Base-by-base conservation (phyloP, 2,888 invertebrate genomes). In the Drosophila prolongata region DNA sequence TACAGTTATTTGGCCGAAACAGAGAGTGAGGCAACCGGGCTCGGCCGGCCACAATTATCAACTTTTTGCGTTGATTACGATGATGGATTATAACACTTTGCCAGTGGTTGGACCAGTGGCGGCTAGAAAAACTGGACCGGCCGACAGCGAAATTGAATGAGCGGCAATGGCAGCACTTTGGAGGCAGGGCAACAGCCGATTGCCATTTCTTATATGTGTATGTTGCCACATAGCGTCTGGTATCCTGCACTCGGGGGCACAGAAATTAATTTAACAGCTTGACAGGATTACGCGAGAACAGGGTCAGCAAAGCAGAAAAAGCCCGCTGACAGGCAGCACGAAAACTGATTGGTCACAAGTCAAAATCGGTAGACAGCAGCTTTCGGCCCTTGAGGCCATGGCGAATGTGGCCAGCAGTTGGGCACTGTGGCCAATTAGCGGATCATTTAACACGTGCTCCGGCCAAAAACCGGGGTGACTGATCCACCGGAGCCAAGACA, bases 11-110 rank as follows among this genome's bases (percentile, higher is more conserved):
- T 88, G 87, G 80, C 79, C 80, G 69, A 87, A 71, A 66, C 65
- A 46, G 67, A 53, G 54, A 66, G n/a, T 87, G 82, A 82, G 77
- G 88, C 77, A 87, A 85, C 77, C 47, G 65, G 77, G 46, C 42
- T 37, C 14, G 49, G 35, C n/a, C 55, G 30, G 53, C 57, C 71
- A 79, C 88, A 88, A 83, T 83, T 83, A 83, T 83, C 83, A 86
- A 68, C 65, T 65, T 50, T 50, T 64, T 70, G 79, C 87, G 79
- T 85, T 85, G 89, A 85, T 87, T 85, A 81, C 89, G 78, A 83
- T 85, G 85, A 85, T 85, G 85, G 85, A 85, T 85, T 85, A 87
- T 87, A 87, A 85, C 85, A 85, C 85, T 89, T 85, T 89, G 69
- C 62, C 70, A 70, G 64, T 73, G 65, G 71, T 54, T 42, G 27